Evolutionary conservation across 2,888 invertebrate genomes (phyloP).

Genomic region (Prosopocoilus inquinatus): DNA sequence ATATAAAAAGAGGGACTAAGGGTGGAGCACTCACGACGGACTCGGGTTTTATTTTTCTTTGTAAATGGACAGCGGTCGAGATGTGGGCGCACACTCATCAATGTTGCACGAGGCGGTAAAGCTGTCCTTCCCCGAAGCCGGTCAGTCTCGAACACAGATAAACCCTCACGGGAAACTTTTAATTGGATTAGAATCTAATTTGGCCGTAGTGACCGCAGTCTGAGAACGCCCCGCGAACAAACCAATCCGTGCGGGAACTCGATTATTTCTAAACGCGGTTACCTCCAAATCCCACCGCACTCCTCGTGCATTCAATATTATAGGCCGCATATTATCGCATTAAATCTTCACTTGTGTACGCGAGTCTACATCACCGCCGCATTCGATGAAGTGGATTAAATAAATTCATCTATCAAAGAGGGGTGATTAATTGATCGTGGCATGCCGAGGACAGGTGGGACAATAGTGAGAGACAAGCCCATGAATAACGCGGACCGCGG

Average conservation of each 20-base stretch:
- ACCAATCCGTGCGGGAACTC: slow-evolving; percentile 41
- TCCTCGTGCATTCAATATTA: too few relatives aligned
- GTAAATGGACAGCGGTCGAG: slow-evolving; percentile 23
- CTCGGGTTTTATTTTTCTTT: slow-evolving; percentile 36
- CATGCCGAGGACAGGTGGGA: slow-evolving; percentile 24
- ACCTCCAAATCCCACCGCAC: slow-evolving; percentile 24
- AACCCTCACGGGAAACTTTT: slow-evolving; percentile 50
- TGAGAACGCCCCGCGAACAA: slow-evolving; percentile 41
- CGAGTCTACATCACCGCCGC: slow-evolving; percentile 20
- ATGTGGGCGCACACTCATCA: slow-evolving; percentile 41
- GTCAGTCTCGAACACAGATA: slow-evolving; percentile 34
- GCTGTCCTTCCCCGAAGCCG: slow-evolving; percentile 32
- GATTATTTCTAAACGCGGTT: slow-evolving; percentile 28
- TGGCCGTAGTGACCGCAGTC: slow-evolving; percentile 49
- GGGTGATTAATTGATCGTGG: slow-evolving; percentile 23
- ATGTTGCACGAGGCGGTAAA: slow-evolving; percentile 38
- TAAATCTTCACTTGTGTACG: slow-evolving; percentile 23
- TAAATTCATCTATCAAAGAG: slow-evolving; percentile 47
- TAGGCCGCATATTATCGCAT: slow-evolving; percentile 1
- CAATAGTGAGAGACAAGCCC: slow-evolving; percentile 20
- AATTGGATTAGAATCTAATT: slow-evolving; percentile 55
- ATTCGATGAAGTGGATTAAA: slow-evolving; percentile 39
- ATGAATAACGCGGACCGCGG: slow-evolving; percentile 6
- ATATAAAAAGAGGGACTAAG: slow-evolving; percentile 12
- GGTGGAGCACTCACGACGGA: neutral